phyloP scores from a whole-genome alignment of 2,888 invertebrate species.

The Panopea generosa region DNA sequence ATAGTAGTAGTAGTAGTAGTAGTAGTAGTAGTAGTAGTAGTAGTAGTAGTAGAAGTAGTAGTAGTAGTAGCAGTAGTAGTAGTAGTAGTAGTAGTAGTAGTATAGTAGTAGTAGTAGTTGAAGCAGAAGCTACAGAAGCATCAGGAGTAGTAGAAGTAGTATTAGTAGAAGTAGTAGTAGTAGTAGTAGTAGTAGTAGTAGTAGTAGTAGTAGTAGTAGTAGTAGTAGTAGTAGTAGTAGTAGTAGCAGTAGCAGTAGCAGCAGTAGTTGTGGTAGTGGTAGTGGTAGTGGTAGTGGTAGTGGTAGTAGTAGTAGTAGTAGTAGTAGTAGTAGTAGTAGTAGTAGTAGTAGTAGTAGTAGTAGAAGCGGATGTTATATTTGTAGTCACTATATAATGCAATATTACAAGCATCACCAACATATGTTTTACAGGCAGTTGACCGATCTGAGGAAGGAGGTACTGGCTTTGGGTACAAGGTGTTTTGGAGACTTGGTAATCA shows the following conservation, averaged over 20 bases:
- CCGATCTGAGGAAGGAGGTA: slow-evolving; percentile 92
- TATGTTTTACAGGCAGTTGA: slow-evolving; percentile 60
- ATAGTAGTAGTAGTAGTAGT: too few species aligned
- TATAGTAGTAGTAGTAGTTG: too few species aligned
- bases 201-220: too few species aligned
- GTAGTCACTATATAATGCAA: too few species aligned
- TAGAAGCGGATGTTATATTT: background rate
- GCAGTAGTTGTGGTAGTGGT: slow-evolving; percentile 5
- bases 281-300: slow-evolving; percentile 27
- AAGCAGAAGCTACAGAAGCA: too few species aligned
- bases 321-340: slow-evolving; percentile 42
- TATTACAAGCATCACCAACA: background rate
- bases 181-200: too few species aligned
- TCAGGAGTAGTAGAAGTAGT: background rate
- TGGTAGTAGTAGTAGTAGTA: slow-evolving; percentile 18
- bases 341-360: slow-evolving; percentile 42
- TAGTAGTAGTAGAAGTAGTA: slow-evolving; percentile 16
- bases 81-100: too few species aligned
- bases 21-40: background rate
- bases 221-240: too few species aligned
- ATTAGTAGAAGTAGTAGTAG: too few species aligned
- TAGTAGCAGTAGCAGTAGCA: slow-evolving; percentile 30
- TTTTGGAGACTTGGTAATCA: slow-evolving; percentile 87
- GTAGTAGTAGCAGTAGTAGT: too few species aligned
- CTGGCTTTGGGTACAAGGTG: slow-evolving; percentile 95